Evolutionary conservation across 2,888 invertebrate genomes (phyloP).

Genomic region (Tipula unca): DNA sequence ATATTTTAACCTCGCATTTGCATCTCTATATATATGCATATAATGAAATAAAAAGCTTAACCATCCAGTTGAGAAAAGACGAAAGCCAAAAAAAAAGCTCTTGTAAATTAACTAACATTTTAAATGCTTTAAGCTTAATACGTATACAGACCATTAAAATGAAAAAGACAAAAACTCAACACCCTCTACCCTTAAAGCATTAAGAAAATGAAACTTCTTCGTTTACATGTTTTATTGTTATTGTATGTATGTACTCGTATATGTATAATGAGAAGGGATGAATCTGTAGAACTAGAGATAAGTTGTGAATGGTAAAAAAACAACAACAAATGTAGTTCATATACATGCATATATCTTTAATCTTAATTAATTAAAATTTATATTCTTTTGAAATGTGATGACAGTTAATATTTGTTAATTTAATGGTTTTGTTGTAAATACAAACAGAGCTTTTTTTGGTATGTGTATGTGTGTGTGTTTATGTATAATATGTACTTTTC

Average conservation of each 20-base stretch:
- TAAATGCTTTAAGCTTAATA: background rate
- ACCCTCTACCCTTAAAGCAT: constrained; percentile 3
- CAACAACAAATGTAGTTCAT: background rate
- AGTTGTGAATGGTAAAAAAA: background rate
- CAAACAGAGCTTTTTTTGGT: too few relatives aligned
- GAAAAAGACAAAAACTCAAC: background rate
- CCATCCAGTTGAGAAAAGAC: background rate
- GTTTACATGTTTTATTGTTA: background rate
- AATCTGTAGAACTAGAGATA: background rate
- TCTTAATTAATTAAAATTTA: constrained; percentile 14
- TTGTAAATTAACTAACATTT: background rate
- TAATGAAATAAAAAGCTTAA: background rate
- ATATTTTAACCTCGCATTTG: background rate
- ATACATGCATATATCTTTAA: background rate
- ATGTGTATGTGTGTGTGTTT: background rate
- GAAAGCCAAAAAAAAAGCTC: background rate
- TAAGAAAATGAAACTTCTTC: background rate
- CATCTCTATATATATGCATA: background rate
- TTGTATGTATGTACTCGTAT: background rate
- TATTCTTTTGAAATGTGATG: constrained; percentile 14
- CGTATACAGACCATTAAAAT: background rate
- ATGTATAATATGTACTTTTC: background rate
- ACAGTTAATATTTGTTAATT: constrained; percentile 14
- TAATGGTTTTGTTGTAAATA: background rate
- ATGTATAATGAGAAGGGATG: background rate